These are phyloP conservation scores for Acanthacorydalis orientalis DNA, from an alignment of 2,888 invertebrate genomes.

Conservation along the genomic window DNA sequence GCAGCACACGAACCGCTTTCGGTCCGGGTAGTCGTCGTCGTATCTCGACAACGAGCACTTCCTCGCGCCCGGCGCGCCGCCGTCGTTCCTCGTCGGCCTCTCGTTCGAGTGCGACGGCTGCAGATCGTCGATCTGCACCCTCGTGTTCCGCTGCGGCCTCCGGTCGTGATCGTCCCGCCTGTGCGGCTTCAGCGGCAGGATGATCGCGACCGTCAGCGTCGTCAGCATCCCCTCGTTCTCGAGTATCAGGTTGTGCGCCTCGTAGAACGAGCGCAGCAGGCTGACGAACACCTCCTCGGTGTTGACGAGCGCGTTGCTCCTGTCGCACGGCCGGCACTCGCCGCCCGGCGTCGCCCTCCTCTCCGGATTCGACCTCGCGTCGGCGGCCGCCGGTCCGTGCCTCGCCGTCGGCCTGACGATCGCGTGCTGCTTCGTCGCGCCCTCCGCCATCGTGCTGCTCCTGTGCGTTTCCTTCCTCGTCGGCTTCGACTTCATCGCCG, in stretches of 20 bases:
- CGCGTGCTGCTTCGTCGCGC: neutral
- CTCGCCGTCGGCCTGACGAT: constrained; percentile 1
- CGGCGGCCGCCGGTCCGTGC: constrained; percentile 9
- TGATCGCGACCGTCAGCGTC: constrained; percentile 65
- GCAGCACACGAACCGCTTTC: constrained; percentile 51
- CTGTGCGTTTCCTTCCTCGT: neutral
- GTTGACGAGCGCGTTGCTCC: constrained; percentile 23
- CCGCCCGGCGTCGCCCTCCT: neutral
- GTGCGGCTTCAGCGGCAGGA: constrained; percentile 38
- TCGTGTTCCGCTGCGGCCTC: neutral
- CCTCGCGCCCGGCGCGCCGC: neutral
- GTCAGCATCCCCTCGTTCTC: constrained; percentile 69
- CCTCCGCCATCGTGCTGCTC: neutral
- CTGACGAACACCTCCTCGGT: constrained; percentile 61
- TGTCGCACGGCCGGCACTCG: neutral
- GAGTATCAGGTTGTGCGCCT: constrained; percentile 69
- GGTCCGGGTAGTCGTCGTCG: constrained; percentile 1
- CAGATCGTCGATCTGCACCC: neutral
- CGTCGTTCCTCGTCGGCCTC: neutral
- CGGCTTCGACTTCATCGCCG: neutral
- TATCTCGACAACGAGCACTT: neutral
- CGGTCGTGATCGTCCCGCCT: neutral
- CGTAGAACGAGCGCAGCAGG: constrained; percentile 62
- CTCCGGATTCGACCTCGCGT: constrained; percentile 7
- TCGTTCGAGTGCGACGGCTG: neutral